Base-by-base conservation (phyloP, 1,140 invertebrate species). In the Papilio xuthus region DNA sequence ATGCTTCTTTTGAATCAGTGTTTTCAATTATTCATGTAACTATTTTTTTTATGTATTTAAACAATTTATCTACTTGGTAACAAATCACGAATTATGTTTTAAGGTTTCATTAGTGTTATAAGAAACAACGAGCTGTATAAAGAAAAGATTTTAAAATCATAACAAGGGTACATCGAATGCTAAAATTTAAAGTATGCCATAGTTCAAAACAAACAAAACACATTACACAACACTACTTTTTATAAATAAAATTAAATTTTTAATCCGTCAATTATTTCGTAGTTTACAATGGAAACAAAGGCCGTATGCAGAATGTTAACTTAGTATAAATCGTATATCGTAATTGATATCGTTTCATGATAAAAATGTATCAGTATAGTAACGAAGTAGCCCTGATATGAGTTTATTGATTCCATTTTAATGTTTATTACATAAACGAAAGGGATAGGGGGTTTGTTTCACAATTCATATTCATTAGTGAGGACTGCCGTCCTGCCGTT, bases 381-480 rank as follows among this genome's bases (percentile, higher is more conserved):
- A 82, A 83, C 83, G 28, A 91, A 89, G 86, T 85, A 84, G 79
- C 80, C 82, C 53, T 81, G 87, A 92, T 92, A 88, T 78, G 84
- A 79, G 84, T 86, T 82, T 90, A 93, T 93, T 91, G 91, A 93
- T 92, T 92, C 86, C 18, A 23, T 89, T 93, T 91, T 89, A 89
- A 92, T 88, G 89, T 90, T 89, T 90, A 91, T 90, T 86, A 85
- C 88, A 84, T 85, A 85, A 81, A 67, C 83, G 78, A 88, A 89
- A 90, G 88, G 89, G 88, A 83, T 89, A n/a, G 82, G 88, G 86
- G 88, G 79, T 83, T 86, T 89, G 88, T 88, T 89, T 85, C 77
- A 84, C 88, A 86, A 92, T 92, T 90, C 89, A 89, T 91, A 88
- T 91, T 90, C 89, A 92, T 92, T 92, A 91, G 84, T 78, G 80